These are phyloP conservation scores for Glossosoma conforme DNA, from an alignment of 1,140 invertebrate genomes.

Conservation along the genomic window DNA sequence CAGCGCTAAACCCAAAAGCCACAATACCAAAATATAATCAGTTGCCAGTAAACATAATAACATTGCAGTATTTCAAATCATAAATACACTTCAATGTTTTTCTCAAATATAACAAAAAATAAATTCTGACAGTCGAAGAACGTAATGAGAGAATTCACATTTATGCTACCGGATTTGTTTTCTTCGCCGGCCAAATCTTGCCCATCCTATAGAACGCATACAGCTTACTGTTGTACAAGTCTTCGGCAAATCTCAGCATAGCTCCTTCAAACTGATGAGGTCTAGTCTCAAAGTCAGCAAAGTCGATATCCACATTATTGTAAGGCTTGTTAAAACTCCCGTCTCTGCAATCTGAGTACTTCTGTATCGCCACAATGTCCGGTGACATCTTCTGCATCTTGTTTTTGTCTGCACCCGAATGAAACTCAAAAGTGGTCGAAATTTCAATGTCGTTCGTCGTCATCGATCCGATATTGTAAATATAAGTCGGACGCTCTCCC, in stretches of 20 bases:
- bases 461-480: constrained; percentile 46
- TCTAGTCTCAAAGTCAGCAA: constrained; percentile 47
- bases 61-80: too few relatives aligned
- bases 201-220: constrained; percentile 45
- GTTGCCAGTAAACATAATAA: too few relatives aligned
- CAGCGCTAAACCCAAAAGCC: too few relatives aligned
- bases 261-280: constrained; percentile 49
- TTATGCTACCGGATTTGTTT: not conserved
- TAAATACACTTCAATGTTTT: too few relatives aligned
- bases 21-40: too few relatives aligned
- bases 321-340: constrained; percentile 35
- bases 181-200: constrained; percentile 40
- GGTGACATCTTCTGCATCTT: constrained; percentile 33
- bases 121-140: too few relatives aligned
- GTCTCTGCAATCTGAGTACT: constrained; percentile 46
- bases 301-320: constrained; percentile 36
- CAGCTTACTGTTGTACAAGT: constrained; percentile 43
- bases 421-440: constrained; percentile 33
- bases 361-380: constrained; percentile 40
- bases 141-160: too few relatives aligned
- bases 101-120: too few relatives aligned
- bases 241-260: constrained; percentile 44
- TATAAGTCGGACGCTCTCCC: constrained; percentile 35
- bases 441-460: constrained; percentile 43
- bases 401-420: constrained; percentile 31